Evolutionary conservation across 2,888 invertebrate genomes (phyloP).

Genomic region (Catotricha subobsoleta): DNA sequence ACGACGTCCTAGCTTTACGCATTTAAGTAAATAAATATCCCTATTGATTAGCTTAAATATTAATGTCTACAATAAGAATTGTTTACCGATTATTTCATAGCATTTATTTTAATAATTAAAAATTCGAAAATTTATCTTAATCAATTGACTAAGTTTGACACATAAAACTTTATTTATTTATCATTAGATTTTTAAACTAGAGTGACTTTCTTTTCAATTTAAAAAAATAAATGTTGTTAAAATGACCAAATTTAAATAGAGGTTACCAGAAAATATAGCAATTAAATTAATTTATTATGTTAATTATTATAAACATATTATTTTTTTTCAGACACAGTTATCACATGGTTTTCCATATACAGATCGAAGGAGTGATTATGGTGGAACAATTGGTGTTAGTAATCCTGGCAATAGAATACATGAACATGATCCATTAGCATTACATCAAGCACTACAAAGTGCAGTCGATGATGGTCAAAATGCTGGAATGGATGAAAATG

Average conservation of each 20-base stretch:
- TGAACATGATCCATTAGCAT: constrained; percentile 54
- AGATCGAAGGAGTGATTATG: constrained; percentile 36
- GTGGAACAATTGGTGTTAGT: constrained; percentile 39
- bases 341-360: constrained; percentile 43
- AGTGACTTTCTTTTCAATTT: too few species aligned
- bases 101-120: too few species aligned
- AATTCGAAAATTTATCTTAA: too few species aligned
- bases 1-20: too few species aligned
- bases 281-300: not conserved
- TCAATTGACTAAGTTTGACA: too few species aligned
- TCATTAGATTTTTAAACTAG: too few species aligned
- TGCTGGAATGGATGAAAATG: constrained; percentile 69
- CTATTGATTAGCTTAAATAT: too few species aligned
- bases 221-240: not conserved
- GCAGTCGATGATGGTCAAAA: constrained; percentile 46
- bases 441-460: constrained; percentile 68
- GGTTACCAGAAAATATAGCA: too few species aligned
- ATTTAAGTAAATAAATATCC: too few species aligned
- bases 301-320: not conserved
- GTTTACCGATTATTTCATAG: too few species aligned
- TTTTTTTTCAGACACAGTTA: constrained; percentile 29
- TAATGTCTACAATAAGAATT: too few species aligned
- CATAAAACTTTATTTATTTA: too few species aligned
- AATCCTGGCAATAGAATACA: constrained; percentile 28
- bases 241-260: not conserved